Base-by-base conservation (phyloP, 2,888 invertebrate genomes). In the Tillus elongatus region DNA sequence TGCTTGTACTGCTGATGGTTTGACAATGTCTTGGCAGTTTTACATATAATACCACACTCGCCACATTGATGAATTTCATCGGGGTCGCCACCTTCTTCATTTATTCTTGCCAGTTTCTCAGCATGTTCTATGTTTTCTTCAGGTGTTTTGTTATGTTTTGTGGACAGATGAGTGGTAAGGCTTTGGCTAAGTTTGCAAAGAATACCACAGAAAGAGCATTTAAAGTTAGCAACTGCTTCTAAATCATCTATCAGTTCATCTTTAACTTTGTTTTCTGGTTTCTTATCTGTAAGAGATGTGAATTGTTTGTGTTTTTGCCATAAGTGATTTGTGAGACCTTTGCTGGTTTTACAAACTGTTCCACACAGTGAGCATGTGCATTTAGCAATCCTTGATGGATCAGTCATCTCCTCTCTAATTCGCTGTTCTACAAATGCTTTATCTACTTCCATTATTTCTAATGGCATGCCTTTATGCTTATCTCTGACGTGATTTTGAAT, bases 241-340 rank as follows among this genome's bases (percentile, higher is more conserved):
- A 19, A 8, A n/a, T 6, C n/a, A n/a, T 19, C 24, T n/a, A n/a
- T n/a, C n/a, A n/a, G n/a, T n/a, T n/a, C n/a, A n/a, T n/a, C n/a
- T n/a, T n/a, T n/a, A n/a, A n/a, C n/a, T n/a, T n/a, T n/a, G n/a
- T n/a, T n/a, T n/a, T n/a, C n/a, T n/a, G n/a, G n/a, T n/a, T n/a
- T n/a, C n/a, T n/a, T n/a, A n/a, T n/a, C n/a, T n/a, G n/a, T n/a
- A n/a, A n/a, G n/a, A n/a, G n/a, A n/a, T 6, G 24, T 6, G 24
- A n/a, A 6, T n/a, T 8, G 24, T 6, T n/a, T 6, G n/a, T 19
- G 24, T 19, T n/a, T 19, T n/a, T 8, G 24, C 24, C 24, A 19
- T 6, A 19, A n/a, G n/a, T 19, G 24, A 19, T n/a, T 19, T n/a
- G 24, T 19, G 24, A 19, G 24, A n/a, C 24, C 24, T 19, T 19